Base-by-base conservation (phyloP, 2,113 vertebrate species). In the Piaya cayana region DNA sequence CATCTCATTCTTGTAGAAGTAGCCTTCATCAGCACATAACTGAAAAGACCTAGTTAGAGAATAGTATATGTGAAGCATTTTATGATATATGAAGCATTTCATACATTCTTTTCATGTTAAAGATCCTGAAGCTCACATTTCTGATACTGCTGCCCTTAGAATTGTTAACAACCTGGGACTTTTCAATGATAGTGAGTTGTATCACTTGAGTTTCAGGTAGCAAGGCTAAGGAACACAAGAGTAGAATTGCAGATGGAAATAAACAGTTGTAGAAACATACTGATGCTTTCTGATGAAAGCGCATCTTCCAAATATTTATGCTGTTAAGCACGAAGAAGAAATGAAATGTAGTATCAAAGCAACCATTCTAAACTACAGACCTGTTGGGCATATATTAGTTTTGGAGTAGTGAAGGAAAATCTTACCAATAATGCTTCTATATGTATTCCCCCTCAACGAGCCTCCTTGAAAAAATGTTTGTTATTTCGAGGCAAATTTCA, bases 21-120 rank as follows among this genome's bases (percentile, higher is more conserved):
- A 87, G 42, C 20, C 68, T 92, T 83, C 62, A 52, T 90, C 75
- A 91, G 82, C 32, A 65, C 12, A 70, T 55, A 85, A 71, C n/a
- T 67, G 45, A 90, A 90, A 80, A 60, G 32, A 86, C 22, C 25
- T 69, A 86, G n/a, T 32, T 71, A 50, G 25, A 52, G 36, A 78
- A 62, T 9, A 65, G 39, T 32, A 77, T 1, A 26, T 72, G 19
- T 49, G 74, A 87, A 85, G 25, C 27, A 16, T 42, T 56, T 87
- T 19, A 25, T 27, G n/a, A 77, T 1, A 26, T 72, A 17, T 49
- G 74, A 87, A 85, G 25, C 27, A 16, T 42, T 56, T 87, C 21
- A 25, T 27, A 29, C 1, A 3, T 5, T 42, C 32, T 77, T 87
- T 71, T 88, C 32, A 8, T 34, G 34, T 63, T 60, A 67, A 75